Percentiles rank a stretch among this genome's conserved stretches.
phyloP scores from a whole-genome alignment of 2,888 invertebrate genomes.

The Sclerodermus sp. region DNA sequence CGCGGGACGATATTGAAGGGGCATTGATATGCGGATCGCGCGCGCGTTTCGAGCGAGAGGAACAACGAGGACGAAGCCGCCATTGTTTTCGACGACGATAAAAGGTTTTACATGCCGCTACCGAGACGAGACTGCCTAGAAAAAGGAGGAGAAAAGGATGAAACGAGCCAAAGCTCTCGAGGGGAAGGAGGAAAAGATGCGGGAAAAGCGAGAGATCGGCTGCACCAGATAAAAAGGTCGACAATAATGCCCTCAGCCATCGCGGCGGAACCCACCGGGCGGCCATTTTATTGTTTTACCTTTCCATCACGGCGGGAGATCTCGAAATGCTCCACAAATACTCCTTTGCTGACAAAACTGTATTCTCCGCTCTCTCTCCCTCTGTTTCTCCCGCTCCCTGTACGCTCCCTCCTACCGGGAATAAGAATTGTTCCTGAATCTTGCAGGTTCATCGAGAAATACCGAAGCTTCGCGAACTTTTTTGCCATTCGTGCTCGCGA shows the following conservation, averaged over 20 bases:
- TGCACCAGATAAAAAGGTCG: conserved; percentile 46
- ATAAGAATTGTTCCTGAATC: too few relatives aligned
- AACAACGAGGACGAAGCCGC: background rate
- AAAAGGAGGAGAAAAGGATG: conserved; percentile 21
- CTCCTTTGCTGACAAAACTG: conserved; percentile 3
- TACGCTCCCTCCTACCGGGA: background rate
- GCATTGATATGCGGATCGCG: conserved; percentile 28
- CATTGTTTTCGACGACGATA: background rate
- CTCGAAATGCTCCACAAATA: conserved; percentile 20
- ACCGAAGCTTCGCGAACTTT: too few relatives aligned
- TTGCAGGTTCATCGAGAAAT: too few relatives aligned
- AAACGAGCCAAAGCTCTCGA: conserved; percentile 22
- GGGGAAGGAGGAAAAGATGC: conserved; percentile 23
- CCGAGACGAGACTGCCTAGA: background rate
- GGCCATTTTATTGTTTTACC: conserved; percentile 41
- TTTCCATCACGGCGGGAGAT: conserved; percentile 31
- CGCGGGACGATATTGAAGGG: conserved; percentile 20
- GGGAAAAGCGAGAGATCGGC: conserved; percentile 38
- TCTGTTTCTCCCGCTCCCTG: background rate
- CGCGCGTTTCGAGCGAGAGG: too few relatives aligned
- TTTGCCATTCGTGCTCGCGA: too few relatives aligned
- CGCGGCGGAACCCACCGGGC: conserved; percentile 28
- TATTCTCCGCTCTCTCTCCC: background rate
- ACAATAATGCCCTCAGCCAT: conserved; percentile 41
- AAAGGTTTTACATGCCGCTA: background rate